Base-by-base conservation (phyloP, 2,797 vertebrate genomes). In the Acanthis flammea region DNA sequence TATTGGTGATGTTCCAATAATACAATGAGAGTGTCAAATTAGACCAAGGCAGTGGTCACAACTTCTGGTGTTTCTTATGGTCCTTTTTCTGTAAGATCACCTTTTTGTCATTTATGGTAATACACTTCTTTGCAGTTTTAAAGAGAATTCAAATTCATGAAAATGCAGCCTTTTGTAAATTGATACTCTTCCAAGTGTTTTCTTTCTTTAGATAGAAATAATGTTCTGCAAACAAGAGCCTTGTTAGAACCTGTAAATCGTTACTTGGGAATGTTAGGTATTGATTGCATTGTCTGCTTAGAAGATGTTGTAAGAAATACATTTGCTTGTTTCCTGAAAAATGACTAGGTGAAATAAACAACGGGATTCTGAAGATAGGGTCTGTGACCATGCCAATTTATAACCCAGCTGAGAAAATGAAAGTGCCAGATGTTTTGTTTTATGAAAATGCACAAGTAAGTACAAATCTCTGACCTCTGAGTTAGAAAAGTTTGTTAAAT, bases 341-440 rank as follows among this genome's bases (percentile, higher is more conserved):
- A 92, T 9, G 42, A 91, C 24, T 93, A 99, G 99, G 98, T 98
- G 93, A 96, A 90, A 94, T 99, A 47, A 96, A 97, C 33, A 97
- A 98, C 2, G 99, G 99, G 8, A 95, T 98, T 90, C 96, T 99
- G 96, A 99, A 98, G 41, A 99, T 99, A 60, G 99, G 99, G 8
- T 95, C 90, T 44, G 98, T 99, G 53, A 98, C 97, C 0, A 95
- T 98, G 94, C 99, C 99, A 0, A 23, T 99, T 81, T 98, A 98
- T 95, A 98, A 96, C 37, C 88, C 99, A 17, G 66, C 92, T 1
- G 98, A 99, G 94, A 99, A 98, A 92, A 99, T 99, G 98, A 99
- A 99, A 97, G 98, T 99, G 67, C 99, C 99, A 39, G 99, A 99
- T 50, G 98, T 99, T 70, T 98, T 99, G 27, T 99, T 99, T 97